Conservation (phyloP, 1,140 invertebrate species). For the Rhynchophorus ferrugineus region DNA sequence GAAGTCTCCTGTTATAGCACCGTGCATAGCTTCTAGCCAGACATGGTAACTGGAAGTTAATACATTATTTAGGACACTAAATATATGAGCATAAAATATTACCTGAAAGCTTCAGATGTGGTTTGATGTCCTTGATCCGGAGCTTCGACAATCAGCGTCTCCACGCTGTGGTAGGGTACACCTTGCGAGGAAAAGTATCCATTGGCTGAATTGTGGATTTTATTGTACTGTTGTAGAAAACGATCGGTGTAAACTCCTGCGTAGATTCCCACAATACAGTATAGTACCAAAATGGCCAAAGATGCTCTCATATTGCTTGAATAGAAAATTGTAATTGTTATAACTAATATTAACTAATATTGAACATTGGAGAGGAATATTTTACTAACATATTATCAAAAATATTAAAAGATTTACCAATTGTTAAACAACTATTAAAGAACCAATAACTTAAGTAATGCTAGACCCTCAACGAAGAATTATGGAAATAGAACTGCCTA, state of each 20-base stretch:
- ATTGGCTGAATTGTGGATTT: constrained; percentile 17
- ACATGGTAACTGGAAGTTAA: constrained; percentile 17
- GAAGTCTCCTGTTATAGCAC: constrained; percentile 20
- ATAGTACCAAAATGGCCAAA: constrained; percentile 11
- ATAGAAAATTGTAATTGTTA: no score
- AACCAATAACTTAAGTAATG: no score
- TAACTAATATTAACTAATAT: no score
- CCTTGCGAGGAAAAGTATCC: constrained; percentile 24
- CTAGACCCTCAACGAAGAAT: no score
- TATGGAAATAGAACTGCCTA: no score
- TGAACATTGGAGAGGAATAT: no score
- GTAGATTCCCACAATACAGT: constrained; percentile 7
- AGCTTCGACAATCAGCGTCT: constrained; percentile 24
- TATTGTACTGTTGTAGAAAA: constrained; percentile 21
- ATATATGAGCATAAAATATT: neutral
- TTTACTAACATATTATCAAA: no score
- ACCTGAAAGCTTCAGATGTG: constrained; percentile 23
- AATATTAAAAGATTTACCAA: no score
- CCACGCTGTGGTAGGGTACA: constrained; percentile 22
- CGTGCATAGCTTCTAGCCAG: constrained; percentile 26
- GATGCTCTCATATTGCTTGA: constrained; percentile 12
- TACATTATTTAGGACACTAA: neutral
- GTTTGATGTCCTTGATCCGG: constrained; percentile 25
- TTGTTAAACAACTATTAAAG: no score
- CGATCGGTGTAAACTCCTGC: constrained; percentile 21